Conservation (phyloP, 2,113 vertebrate genomes). For the Haemorhous mexicanus region DNA sequence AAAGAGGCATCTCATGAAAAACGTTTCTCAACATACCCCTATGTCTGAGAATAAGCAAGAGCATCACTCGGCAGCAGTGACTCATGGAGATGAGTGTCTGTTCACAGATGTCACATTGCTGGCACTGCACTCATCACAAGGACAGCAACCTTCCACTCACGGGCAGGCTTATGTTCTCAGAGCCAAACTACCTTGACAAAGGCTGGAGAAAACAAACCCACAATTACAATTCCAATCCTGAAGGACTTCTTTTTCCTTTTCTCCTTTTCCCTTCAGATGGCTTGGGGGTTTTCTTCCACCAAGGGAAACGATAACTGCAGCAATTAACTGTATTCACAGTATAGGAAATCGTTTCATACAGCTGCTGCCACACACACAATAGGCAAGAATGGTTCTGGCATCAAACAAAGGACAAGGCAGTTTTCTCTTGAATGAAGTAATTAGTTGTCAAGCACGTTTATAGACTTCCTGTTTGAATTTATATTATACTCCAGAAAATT, state of each 20-base stretch:
- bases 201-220: background rate
- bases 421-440: constrained; percentile 31
- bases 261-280: background rate
- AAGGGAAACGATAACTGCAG: background rate
- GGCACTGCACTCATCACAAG: background rate
- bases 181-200: background rate
- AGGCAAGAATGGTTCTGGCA: background rate
- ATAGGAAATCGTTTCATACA: background rate
- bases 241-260: background rate
- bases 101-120: background rate
- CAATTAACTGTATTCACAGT: constrained; percentile 32
- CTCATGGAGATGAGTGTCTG: background rate
- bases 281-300: background rate
- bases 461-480: background rate
- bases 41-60: background rate
- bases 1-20: background rate
- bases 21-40: background rate
- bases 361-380: constrained; percentile 12
- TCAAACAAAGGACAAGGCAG: background rate
- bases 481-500: background rate
- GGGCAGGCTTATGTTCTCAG: background rate
- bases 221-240: background rate
- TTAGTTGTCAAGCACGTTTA: background rate
- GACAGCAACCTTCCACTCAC: background rate
- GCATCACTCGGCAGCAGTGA: background rate